Evolutionary conservation across 2,113 vertebrate species (phyloP).

Genomic region (Microtus richardsoni): DNA sequence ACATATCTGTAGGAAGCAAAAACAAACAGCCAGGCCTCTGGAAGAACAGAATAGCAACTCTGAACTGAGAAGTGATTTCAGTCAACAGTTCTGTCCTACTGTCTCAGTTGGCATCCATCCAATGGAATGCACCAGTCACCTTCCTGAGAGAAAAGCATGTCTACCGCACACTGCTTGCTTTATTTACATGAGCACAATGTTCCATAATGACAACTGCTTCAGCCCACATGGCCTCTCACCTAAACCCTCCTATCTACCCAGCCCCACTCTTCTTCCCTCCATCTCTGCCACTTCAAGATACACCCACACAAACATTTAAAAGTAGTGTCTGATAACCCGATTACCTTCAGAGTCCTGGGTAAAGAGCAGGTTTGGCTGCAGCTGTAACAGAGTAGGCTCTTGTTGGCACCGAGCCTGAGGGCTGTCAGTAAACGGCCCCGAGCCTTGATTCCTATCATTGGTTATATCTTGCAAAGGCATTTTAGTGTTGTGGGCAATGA

Average conservation of each 20-base stretch:
- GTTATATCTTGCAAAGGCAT: slow-evolving; percentile 45
- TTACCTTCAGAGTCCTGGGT: slow-evolving; percentile 88
- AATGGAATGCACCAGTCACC: background rate
- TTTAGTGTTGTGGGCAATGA: slow-evolving; percentile 75
- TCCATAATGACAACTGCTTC: background rate
- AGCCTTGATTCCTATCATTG: slow-evolving; percentile 5
- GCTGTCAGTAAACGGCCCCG: background rate
- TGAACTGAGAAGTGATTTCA: background rate
- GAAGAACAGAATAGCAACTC: background rate
- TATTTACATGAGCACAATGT: slow-evolving; percentile 53
- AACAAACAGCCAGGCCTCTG: slow-evolving; percentile 11
- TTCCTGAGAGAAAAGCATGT: background rate
- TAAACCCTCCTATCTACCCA: background rate
- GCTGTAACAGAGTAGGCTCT: background rate
- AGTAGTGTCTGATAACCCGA: slow-evolving; percentile 86
- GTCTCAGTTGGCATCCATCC: background rate
- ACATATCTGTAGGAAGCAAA: background rate
- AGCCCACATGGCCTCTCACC: background rate
- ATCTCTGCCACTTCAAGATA: background rate
- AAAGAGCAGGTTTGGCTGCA: slow-evolving; percentile 81
- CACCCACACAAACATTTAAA: slow-evolving; percentile 15
- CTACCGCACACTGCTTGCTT: background rate
- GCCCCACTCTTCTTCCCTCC: background rate
- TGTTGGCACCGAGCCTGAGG: slow-evolving; percentile 21
- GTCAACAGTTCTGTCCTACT: background rate